Percentiles rank a stretch among this genome's conserved stretches.
Evolutionary conservation across 2,797 vertebrate genomes (phyloP).

Genomic region (Bradypodion ventrale): DNA sequence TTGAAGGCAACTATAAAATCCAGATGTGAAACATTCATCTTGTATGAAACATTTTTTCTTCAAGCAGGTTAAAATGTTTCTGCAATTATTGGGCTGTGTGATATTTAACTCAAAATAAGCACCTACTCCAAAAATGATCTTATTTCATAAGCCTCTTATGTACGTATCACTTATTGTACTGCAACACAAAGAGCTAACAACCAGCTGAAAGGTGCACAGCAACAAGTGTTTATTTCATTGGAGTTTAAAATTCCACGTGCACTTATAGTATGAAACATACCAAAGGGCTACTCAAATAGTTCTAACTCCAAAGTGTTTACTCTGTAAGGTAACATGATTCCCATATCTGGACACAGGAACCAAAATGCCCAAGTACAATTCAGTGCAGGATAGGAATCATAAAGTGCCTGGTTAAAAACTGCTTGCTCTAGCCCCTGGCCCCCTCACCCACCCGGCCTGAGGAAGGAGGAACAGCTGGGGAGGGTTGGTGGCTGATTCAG

Average conservation of each 20-base stretch:
- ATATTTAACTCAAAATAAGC: slow-evolving; percentile 2
- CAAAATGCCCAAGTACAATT: not conserved
- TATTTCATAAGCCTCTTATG: not conserved
- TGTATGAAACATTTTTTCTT: not conserved
- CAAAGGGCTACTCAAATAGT: not conserved
- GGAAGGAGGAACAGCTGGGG: too few relatives aligned
- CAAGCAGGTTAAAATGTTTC: not conserved
- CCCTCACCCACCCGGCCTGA: too few relatives aligned
- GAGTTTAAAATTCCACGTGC: slow-evolving; percentile 11
- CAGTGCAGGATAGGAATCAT: not conserved
- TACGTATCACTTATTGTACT: not conserved
- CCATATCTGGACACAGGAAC: not conserved
- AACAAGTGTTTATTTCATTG: slow-evolving; percentile 5
- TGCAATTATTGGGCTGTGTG: not conserved
- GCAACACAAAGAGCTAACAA: not conserved
- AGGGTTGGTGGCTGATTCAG: too few relatives aligned
- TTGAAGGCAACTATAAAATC: not conserved
- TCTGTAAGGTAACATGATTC: not conserved
- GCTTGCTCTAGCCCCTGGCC: too few relatives aligned
- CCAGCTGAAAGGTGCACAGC: not conserved
- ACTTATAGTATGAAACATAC: not conserved
- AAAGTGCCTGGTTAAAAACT: too few relatives aligned
- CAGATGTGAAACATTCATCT: too few relatives aligned
- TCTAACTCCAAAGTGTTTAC: not conserved
- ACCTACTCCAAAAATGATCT: not conserved